A percentile compares a stretch with the other conserved stretches of the same genome.
phyloP scores from a whole-genome alignment of 2,113 vertebrate genomes.

The Choloepus hoffmanni region DNA sequence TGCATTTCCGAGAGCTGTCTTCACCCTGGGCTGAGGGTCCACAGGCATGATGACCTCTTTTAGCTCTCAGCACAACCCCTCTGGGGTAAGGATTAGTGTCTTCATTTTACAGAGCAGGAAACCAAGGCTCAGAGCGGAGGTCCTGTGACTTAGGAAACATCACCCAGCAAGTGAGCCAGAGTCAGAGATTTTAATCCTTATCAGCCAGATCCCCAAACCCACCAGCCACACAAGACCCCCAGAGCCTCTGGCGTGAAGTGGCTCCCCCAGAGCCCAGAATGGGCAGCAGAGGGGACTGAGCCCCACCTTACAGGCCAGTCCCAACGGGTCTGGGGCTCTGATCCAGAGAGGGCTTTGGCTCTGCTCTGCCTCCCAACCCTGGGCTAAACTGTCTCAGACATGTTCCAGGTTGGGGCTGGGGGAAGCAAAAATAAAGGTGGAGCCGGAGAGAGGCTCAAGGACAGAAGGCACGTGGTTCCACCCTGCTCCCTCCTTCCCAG shows the following conservation, averaged over 20 bases:
- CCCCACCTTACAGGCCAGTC: neutral
- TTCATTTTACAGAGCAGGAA: neutral
- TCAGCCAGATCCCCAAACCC: neutral
- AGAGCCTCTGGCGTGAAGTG: neutral
- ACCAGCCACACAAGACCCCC: neutral
- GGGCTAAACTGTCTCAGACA: neutral
- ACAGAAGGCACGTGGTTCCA: neutral
- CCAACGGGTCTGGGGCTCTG: neutral
- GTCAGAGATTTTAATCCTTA: neutral
- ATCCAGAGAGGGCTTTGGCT: neutral
- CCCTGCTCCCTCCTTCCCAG: neutral
- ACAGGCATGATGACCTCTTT: neutral
- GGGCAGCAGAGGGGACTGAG: neutral
- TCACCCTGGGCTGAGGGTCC: neutral
- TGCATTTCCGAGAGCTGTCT: neutral
- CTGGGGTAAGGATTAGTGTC: too few relatives aligned
- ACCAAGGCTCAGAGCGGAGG: constrained; percentile 3
- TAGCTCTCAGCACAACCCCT: neutral
- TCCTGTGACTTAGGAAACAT: neutral
- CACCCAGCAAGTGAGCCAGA: neutral
- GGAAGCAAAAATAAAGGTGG: neutral
- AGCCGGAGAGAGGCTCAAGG: neutral
- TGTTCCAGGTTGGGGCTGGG: neutral
- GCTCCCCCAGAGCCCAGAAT: neutral
- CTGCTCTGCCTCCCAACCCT: neutral